A percentile compares a stretch with the other conserved stretches of the same genome.
phyloP scores from a whole-genome alignment of 2,797 vertebrate genomes.

The Antennarius maculatus region DNA sequence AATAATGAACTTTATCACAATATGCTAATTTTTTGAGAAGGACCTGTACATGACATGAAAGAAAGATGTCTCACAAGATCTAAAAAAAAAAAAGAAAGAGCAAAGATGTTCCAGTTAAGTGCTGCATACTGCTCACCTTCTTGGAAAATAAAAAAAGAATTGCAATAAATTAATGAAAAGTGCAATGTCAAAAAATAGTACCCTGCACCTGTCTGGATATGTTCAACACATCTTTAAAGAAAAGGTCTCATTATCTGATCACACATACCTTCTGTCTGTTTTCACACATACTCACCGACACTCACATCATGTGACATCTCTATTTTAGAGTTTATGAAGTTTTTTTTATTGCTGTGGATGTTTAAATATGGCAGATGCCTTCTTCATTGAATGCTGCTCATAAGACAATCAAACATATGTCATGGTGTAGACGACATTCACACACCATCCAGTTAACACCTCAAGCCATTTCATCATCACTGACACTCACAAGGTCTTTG shows the following conservation, averaged over 20 bases:
- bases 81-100: background rate
- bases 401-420: constrained; percentile 14
- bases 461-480: constrained; percentile 21
- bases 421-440: constrained; percentile 2
- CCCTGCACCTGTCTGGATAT: background rate
- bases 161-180: background rate
- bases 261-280: background rate
- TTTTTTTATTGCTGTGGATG: constrained; percentile 12
- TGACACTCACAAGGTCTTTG: constrained; percentile 35
- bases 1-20: too few relatives aligned
- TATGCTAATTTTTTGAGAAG: too few relatives aligned
- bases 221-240: constrained; percentile 30
- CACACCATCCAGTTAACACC: constrained; percentile 26
- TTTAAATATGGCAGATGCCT: background rate
- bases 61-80: background rate
- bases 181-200: background rate
- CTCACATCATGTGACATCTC: too few relatives aligned
- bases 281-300: too few relatives aligned
- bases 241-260: constrained; percentile 15
- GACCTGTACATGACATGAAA: background rate
- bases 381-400: background rate
- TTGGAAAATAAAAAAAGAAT: background rate
- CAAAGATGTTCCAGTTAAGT: background rate
- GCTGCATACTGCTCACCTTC: background rate
- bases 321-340: background rate